These are phyloP conservation scores for Nylanderia fulva DNA, from an alignment of 1,140 invertebrate genomes.

Conservation along the genomic window DNA sequence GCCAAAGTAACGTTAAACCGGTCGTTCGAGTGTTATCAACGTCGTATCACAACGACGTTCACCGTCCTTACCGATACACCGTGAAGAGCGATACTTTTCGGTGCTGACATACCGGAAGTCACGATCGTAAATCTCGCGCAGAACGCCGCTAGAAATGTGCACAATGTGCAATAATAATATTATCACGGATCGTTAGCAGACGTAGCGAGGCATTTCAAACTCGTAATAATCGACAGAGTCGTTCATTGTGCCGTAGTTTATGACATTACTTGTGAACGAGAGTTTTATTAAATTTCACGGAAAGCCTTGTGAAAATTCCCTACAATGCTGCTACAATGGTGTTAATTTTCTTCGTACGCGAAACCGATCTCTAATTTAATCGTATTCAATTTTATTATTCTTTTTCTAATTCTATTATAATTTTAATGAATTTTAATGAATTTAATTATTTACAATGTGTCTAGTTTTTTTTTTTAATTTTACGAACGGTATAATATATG, in stretches of 20 bases:
- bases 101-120: conserved; percentile 34
- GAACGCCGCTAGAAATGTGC: neutral
- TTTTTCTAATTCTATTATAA: too few species aligned
- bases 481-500: neutral
- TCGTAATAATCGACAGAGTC: conserved; percentile 53
- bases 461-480: neutral
- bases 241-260: conserved; percentile 42
- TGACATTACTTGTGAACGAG: conserved; percentile 50
- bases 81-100: conserved; percentile 46
- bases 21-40: conserved; percentile 48
- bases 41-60: conserved; percentile 32
- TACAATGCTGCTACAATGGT: conserved; percentile 34
- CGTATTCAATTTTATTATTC: too few species aligned
- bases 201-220: conserved; percentile 49
- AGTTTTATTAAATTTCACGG: conserved; percentile 57
- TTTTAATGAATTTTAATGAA: conserved; percentile 29
- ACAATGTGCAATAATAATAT: conserved; percentile 37
- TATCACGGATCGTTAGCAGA: conserved; percentile 51
- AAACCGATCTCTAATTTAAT: conserved; percentile 7
- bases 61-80: conserved; percentile 23
- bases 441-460: conserved; percentile 7
- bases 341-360: conserved; percentile 31
- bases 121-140: conserved; percentile 35
- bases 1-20: conserved; percentile 40
- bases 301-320: conserved; percentile 59